Base-by-base conservation (phyloP, 2,888 invertebrate genomes). In the Archips crataeganus region DNA sequence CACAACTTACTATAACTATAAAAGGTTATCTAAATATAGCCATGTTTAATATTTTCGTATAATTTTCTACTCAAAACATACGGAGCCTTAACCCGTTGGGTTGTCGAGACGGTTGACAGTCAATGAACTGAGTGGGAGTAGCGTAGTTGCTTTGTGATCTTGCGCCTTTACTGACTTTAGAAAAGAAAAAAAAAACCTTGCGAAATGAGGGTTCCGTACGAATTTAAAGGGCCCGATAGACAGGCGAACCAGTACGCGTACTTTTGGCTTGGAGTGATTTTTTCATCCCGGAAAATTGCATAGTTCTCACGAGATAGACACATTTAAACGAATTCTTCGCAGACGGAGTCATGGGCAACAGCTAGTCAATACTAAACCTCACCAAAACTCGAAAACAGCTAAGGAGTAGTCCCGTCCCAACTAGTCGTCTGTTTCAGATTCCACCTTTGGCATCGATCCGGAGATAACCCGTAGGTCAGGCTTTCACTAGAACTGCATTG, bases 371-470 rank as follows among this genome's bases (percentile, higher is more conserved):
- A 23, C 23, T 42, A 42, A 9, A 8, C 42, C 42, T 10, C 39
- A 68, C 15, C 8, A n/a, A 23, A 39, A n/a, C 9, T n/a, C n/a
- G n/a, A 2, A 36, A 51, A 42, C 1, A 42, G n/a, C 9, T 23
- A 51, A 64, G 5, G 15, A 42, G 47, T 5, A 60, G 42, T 23
- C 23, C 23, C 23, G 23, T 23, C 23, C 23, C 23, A 1, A 49
- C 23, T 42, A 23, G 23, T 23, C 23, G 60, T 8, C 15, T 51
- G 61, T 54, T 34, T 23, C 39, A 11, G 49, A 39, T 64, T 54
- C 47, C 62, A 74, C 64, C 69, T 69, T 70, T 70, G 60, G 69
- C 74, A 65, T 60, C 69, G 64, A 65, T 65, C 69, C 60, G 60
- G 15, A 45, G 66, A 57, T 66, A 66, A 23, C 66, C n/a, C 10